phyloP scores from a whole-genome alignment of 2,113 vertebrate species.

The Vulpes vulpes region DNA sequence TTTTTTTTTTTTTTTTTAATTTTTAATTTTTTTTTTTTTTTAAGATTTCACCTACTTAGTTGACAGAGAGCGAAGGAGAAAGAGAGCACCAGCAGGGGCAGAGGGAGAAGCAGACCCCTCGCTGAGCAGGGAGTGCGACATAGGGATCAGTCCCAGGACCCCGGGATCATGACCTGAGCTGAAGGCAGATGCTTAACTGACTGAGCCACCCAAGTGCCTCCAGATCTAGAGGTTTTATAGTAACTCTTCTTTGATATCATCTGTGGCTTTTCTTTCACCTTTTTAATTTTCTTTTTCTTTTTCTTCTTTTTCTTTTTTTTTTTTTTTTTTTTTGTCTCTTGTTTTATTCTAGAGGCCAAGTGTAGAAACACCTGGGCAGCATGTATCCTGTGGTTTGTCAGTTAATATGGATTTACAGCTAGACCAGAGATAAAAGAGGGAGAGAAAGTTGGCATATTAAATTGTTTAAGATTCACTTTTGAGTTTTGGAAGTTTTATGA shows the following conservation, averaged over 20 bases:
- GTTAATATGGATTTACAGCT: background rate
- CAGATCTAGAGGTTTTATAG: background rate
- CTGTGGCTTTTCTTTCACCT: background rate
- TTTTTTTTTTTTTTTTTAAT: too few species aligned
- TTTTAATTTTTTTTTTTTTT: too few species aligned
- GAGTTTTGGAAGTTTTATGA: background rate
- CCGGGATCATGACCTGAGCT: too few species aligned
- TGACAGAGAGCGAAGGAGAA: too few species aligned
- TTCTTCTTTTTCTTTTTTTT: background rate
- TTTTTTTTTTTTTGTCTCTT: background rate
- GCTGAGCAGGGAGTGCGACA: too few species aligned
- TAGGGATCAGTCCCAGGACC: too few species aligned
- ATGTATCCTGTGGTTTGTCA: background rate
- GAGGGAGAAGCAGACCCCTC: too few species aligned
- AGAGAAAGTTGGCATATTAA: background rate
- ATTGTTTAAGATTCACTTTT: background rate
- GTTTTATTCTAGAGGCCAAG: background rate
- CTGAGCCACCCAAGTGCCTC: too few species aligned
- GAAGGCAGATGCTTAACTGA: too few species aligned
- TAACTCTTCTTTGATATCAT: background rate
- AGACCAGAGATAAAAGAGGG: background rate
- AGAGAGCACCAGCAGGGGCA: too few species aligned
- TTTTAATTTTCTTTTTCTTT: background rate
- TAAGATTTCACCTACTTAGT: too few species aligned
- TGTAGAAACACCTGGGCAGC: background rate